Conservation (phyloP, 23 tunicate genomes). For the Trididemnum miniatum region DNA sequence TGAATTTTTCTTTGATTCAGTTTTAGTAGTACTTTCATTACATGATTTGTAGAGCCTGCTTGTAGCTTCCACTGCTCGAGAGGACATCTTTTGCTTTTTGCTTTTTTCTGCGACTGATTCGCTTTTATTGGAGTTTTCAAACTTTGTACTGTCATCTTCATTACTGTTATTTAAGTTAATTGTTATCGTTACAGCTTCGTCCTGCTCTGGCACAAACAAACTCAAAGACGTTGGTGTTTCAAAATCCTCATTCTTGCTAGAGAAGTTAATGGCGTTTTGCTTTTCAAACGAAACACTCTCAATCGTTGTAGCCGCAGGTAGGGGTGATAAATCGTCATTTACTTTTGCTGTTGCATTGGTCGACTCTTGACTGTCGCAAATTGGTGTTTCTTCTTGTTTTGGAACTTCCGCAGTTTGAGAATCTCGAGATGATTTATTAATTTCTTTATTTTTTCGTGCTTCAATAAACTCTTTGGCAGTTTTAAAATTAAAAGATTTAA, state of each 20-base stretch:
- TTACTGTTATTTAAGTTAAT: conserved; percentile 18
- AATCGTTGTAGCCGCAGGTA: background rate
- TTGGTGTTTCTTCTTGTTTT: background rate
- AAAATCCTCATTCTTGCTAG: background rate
- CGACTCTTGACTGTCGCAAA: background rate
- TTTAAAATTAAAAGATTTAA: background rate
- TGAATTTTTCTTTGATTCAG: background rate
- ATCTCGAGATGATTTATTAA: background rate
- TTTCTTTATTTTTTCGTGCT: background rate
- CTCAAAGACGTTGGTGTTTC: conserved; percentile 38
- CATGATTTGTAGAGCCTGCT: conserved; percentile 29
- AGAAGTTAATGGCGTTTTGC: background rate
- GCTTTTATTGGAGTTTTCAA: background rate
- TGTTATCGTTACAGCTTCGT: conserved; percentile 64
- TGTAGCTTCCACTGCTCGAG: conserved; percentile 37
- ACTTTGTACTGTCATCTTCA: background rate
- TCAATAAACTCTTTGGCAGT: background rate
- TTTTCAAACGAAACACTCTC: background rate
- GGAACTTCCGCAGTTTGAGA: background rate
- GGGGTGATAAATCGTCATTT: background rate
- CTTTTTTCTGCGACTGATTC: background rate
- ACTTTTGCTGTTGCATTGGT: background rate
- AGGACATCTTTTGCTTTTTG: conserved; percentile 18
- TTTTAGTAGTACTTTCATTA: background rate
- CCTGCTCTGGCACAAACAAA: conserved; percentile 69